These are phyloP conservation scores for Orthochromis indermauri DNA, from an alignment of 2,113 vertebrate genomes.

Conservation along the genomic window DNA sequence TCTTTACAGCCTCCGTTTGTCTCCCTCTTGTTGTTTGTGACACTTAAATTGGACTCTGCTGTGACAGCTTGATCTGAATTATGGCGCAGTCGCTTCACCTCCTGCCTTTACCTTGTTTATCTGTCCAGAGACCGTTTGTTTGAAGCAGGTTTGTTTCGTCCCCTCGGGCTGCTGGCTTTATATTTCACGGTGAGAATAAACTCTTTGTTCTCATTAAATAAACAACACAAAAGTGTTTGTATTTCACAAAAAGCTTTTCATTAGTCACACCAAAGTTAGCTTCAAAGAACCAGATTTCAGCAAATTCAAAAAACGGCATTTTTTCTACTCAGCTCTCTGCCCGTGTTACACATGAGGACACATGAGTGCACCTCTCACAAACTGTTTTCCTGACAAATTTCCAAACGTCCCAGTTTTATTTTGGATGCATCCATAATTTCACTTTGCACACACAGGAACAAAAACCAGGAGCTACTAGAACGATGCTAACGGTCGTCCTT, in stretches of 20 bases:
- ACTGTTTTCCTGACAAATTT: background rate
- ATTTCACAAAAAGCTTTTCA: background rate
- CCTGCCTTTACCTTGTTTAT: background rate
- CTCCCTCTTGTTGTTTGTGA: background rate
- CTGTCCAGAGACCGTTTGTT: background rate
- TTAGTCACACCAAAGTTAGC: background rate
- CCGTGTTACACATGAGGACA: background rate
- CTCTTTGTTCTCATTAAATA: background rate
- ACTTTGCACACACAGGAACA: background rate
- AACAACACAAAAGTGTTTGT: background rate
- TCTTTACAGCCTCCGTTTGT: background rate
- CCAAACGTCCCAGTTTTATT: background rate
- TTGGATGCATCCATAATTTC: background rate
- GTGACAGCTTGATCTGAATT: background rate
- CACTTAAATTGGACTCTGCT: background rate
- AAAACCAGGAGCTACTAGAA: accelerated
- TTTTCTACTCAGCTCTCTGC: background rate
- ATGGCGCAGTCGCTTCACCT: background rate
- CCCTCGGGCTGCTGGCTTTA: background rate
- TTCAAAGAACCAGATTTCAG: background rate
- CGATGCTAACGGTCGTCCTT: background rate
- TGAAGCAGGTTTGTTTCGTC: background rate
- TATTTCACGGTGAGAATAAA: background rate
- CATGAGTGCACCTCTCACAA: accelerated
- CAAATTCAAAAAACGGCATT: background rate